phyloP scores from a whole-genome alignment of 2,113 vertebrate species.

The Osmerus eperlanus region DNA sequence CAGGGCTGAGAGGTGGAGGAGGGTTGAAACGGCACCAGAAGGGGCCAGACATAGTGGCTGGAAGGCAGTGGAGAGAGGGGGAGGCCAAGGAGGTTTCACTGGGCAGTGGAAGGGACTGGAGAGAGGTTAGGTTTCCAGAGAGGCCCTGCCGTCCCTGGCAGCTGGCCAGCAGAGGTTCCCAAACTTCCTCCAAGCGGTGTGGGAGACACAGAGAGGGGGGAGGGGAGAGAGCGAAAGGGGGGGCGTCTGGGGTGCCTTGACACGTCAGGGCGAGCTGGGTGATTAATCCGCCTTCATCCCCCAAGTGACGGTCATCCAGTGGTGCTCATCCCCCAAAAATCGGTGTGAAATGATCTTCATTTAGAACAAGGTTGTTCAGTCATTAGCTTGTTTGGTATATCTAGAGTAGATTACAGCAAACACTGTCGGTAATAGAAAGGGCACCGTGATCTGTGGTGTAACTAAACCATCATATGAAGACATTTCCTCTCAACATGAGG shows the following conservation, averaged over 20 bases:
- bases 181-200: constrained; percentile 45
- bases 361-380: no score
- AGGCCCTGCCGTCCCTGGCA: constrained; percentile 33
- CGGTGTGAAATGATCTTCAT: no score
- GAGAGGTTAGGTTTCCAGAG: constrained; percentile 25
- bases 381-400: no score
- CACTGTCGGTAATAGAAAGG: background rate
- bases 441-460: background rate
- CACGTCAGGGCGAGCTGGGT: no score
- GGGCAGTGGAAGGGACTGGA: background rate
- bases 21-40: no score
- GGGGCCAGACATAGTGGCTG: background rate
- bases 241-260: background rate
- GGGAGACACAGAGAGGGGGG: constrained; percentile 26
- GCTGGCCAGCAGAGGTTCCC: constrained; percentile 56
- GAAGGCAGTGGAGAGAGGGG: background rate
- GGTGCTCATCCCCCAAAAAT: no score
- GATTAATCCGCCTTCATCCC: no score
- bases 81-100: background rate
- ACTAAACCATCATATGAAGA: background rate
- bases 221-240: background rate
- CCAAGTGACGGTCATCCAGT: no score
- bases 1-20: no score
- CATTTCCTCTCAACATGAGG: background rate
- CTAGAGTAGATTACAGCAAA: background rate